Base-by-base conservation (phyloP, 2,113 vertebrate genomes). In the Brachionichthys hirsutus region DNA sequence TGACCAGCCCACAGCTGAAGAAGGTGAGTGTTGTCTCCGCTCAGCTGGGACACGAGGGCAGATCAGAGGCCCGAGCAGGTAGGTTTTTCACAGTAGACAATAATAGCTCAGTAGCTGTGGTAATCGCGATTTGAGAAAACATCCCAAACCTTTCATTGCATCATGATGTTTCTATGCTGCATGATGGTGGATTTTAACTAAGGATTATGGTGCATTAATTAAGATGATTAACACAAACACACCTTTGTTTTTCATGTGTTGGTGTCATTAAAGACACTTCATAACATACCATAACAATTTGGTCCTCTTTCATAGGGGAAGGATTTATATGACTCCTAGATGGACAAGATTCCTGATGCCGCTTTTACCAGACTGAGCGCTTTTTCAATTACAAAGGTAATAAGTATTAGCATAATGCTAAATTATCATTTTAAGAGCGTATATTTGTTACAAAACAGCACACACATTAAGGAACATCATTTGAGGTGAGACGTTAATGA, bases 11-110 rank as follows among this genome's bases (percentile, higher is more conserved):
- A 0, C 42, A 18, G 9, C 30, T 38, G 43, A 54, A 42, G 54
- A 67, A 15, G 54, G 72, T 14, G 54, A 54, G 17, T 35, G 47
- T 58, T 51, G 63, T 62, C 44, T 69, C 19, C 38, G 70, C 40
- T 49, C 45, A 62, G 30, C 67, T 58, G 35, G 35, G 66, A 69
- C 47, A 16, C 62, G 42, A 36, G 52, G 49, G 43, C 75, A 57
- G 80, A 77, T 54, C 34, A 35, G 53, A 77, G 52, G 58, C 40
- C 53, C 60, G 1, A 11, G 8, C 40, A 83, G 79, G 79, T 82
- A 80, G 8, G 67, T 61, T 16, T 62, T 54, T 55, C 20, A 69
- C 47, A 54, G 24, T 11, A 46, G 16, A 51, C 52, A 19, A 12
- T 22, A 30, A 10, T 15, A 15, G 4, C 30, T 54, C 15, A 56